Evolutionary conservation across 2,888 invertebrate species (phyloP).

Genomic region (Apocheima hispidaria): DNA sequence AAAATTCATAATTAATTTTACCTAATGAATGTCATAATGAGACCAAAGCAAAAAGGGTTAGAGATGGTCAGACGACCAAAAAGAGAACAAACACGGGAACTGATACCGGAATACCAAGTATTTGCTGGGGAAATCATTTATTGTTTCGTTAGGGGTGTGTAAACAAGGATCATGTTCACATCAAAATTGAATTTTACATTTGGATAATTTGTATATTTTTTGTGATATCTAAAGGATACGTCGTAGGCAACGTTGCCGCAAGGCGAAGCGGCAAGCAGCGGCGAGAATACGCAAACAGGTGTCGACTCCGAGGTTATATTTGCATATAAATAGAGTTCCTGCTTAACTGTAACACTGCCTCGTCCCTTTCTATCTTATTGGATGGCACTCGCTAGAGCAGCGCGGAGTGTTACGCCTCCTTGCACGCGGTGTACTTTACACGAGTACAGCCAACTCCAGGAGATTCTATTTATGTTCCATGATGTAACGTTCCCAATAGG

Average conservation of each 20-base stretch:
- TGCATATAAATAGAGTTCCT: slow-evolving; percentile 87
- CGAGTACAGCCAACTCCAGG: slow-evolving; percentile 75
- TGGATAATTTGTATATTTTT: slow-evolving; percentile 56
- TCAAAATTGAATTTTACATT: slow-evolving; percentile 46
- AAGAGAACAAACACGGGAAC: slow-evolving; percentile 43
- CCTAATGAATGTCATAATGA: slow-evolving; percentile 54
- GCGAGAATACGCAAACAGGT: slow-evolving; percentile 86
- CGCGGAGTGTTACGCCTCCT: slow-evolving; percentile 73
- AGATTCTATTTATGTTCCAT: slow-evolving; percentile 81
- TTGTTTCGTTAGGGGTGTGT: slow-evolving; percentile 32
- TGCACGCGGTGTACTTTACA: slow-evolving; percentile 72
- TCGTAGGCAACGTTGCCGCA: slow-evolving; percentile 78
- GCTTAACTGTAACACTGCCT: slow-evolving; percentile 84
- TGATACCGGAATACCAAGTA: slow-evolving; percentile 10
- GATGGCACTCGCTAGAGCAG: slow-evolving; percentile 70
- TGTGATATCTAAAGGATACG: slow-evolving; percentile 75
- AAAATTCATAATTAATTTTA: slow-evolving; percentile 53
- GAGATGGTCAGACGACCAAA: slow-evolving; percentile 55
- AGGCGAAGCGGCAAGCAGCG: slow-evolving; percentile 75
- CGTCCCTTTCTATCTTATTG: slow-evolving; percentile 78
- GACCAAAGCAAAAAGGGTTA: slow-evolving; percentile 53
- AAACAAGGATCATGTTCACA: slow-evolving; percentile 49
- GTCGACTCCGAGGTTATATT: slow-evolving; percentile 85
- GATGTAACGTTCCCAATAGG: slow-evolving; percentile 76
- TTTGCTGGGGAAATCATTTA: slow-evolving; percentile 10